These are phyloP conservation scores for Muntiacus reevesi DNA, from an alignment of 2,113 vertebrate species.

Conservation along the genomic window DNA sequence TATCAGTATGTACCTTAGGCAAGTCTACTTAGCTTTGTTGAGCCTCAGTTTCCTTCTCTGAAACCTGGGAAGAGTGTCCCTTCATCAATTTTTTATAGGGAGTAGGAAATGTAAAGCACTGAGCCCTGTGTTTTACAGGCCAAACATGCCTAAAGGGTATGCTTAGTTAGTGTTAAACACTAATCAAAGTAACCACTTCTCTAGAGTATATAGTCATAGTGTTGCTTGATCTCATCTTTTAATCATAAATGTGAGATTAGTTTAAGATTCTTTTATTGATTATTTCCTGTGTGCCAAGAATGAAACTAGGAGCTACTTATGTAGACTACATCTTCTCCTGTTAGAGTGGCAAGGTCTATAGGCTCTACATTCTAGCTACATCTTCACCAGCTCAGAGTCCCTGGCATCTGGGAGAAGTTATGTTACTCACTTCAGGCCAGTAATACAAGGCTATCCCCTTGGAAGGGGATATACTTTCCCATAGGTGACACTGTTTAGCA, in stretches of 20 bases:
- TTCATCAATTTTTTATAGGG: not conserved
- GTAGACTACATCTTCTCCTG: not conserved
- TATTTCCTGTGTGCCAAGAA: not conserved
- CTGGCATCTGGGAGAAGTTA: not conserved
- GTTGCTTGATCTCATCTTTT: not conserved
- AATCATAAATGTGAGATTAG: not conserved
- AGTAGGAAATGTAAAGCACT: not conserved
- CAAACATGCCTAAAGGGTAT: too few relatives aligned
- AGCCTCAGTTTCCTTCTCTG: not conserved
- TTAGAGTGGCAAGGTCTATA: not conserved
- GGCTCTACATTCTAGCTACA: not conserved
- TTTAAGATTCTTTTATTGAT: not conserved
- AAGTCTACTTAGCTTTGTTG: not conserved
- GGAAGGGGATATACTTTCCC: not conserved
- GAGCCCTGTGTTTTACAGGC: not conserved
- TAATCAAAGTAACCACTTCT: not conserved
- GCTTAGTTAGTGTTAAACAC: not conserved
- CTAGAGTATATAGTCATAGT: not conserved
- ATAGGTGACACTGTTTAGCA: not conserved
- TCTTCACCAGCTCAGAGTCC: not conserved
- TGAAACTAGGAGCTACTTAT: not conserved
- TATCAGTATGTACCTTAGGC: not conserved
- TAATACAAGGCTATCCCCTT: not conserved
- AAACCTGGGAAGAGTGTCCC: not conserved
- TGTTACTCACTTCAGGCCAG: not conserved